Conservation (phyloP, 2,113 vertebrate genomes). For the Urocitellus parryii region DNA sequence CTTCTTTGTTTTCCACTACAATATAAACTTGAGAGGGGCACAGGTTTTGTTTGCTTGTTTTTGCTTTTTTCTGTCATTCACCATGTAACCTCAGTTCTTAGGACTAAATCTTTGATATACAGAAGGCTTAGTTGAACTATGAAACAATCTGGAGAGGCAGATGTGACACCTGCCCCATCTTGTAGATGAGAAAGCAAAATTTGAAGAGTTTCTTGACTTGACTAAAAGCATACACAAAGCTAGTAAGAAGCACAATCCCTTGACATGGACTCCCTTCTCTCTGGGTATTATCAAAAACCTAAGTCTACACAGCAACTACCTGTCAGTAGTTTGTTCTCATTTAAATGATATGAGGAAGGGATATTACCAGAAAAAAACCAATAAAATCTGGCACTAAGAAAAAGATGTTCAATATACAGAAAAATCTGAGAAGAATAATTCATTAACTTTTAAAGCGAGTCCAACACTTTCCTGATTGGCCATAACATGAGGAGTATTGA, state of each 20-base stretch:
- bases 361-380: not conserved
- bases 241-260: not conserved
- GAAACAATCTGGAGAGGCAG: not conserved
- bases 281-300: not conserved
- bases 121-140: not conserved
- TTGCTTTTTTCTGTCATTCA: not conserved
- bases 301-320: not conserved
- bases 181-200: not conserved
- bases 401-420: not conserved
- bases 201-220: not conserved
- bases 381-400: constrained; percentile 11
- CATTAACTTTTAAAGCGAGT: constrained; percentile 4
- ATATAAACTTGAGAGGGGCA: not conserved
- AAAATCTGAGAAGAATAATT: constrained; percentile 24
- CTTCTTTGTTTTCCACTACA: not conserved
- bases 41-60: not conserved
- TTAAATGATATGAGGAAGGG: not conserved
- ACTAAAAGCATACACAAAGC: not conserved
- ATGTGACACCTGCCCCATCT: not conserved
- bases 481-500: not conserved
- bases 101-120: not conserved
- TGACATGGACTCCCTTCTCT: not conserved
- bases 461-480: not conserved
- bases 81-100: not conserved
- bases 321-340: not conserved